Base-by-base conservation (phyloP, 2,888 invertebrate species). In the Zonitis immaculata region DNA sequence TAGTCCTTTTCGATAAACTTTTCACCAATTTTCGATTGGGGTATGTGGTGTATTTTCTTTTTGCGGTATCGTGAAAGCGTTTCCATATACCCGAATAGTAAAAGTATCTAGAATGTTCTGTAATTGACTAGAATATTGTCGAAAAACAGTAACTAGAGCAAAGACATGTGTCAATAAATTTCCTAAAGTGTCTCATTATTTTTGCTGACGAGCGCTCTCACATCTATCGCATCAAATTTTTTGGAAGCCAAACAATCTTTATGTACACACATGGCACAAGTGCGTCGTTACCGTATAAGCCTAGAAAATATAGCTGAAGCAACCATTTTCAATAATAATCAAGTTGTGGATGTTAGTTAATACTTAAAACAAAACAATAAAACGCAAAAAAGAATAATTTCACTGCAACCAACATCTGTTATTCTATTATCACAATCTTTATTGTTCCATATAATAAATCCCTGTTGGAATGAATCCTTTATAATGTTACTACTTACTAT, bases 141-240 rank as follows among this genome's bases (percentile, higher is more conserved):
- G n/a, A n/a, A n/a, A n/a, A n/a, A n/a, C n/a, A n/a, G n/a, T n/a
- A n/a, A n/a, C n/a, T n/a, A n/a, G n/a, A n/a, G n/a, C n/a, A n/a
- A n/a, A n/a, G n/a, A n/a, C n/a, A n/a, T n/a, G n/a, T n/a, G n/a
- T n/a, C n/a, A n/a, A n/a, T n/a, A n/a, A n/a, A n/a, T n/a, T n/a
- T n/a, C n/a, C n/a, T n/a, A n/a, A n/a, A n/a, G n/a, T n/a, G n/a
- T n/a, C n/a, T n/a, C n/a, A n/a, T n/a, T n/a, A n/a, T n/a, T n/a
- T n/a, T n/a, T n/a, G n/a, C n/a, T n/a, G n/a, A n/a, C n/a, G n/a
- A n/a, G n/a, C n/a, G n/a, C n/a, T n/a, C n/a, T n/a, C n/a, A n/a
- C n/a, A n/a, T n/a, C n/a, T n/a, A 63, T 61, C 57, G 58, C 59
- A 55, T 58, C 62, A 57, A 61, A 60, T 62, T 62, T 57, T 65